Conservation (phyloP, 1,140 invertebrate genomes). For the Campoletis sonorensis region DNA sequence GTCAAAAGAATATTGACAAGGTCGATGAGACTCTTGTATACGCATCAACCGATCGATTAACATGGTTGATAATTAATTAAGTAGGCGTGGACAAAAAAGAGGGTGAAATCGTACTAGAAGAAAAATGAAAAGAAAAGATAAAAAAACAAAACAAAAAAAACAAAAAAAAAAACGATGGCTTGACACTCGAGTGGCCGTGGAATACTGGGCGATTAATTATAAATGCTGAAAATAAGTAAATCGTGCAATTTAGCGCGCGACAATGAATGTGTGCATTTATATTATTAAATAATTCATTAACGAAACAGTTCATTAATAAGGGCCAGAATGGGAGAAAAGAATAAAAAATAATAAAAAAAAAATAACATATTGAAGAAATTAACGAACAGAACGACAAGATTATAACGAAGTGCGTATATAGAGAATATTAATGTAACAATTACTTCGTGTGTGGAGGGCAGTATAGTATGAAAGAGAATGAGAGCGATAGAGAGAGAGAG, state of each 20-base stretch:
- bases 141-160: background rate
- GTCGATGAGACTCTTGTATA: constrained; percentile 43
- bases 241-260: constrained; percentile 12
- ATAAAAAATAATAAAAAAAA: constrained; percentile 36
- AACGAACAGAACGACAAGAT: constrained; percentile 30
- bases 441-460: constrained; percentile 39
- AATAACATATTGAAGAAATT: constrained; percentile 30
- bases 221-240: constrained; percentile 32
- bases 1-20: constrained; percentile 19
- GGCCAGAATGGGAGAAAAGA: constrained; percentile 13
- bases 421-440: constrained; percentile 43
- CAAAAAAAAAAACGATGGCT: constrained; percentile 8
- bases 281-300: constrained; percentile 24
- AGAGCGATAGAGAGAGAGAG: constrained; percentile 46
- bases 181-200: constrained; percentile 27
- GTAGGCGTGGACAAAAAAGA: constrained; percentile 16
- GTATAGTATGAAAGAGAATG: constrained; percentile 55
- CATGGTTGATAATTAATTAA: constrained; percentile 41
- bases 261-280: constrained; percentile 44
- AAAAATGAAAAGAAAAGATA: background rate
- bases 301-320: background rate
- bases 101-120: constrained; percentile 23
- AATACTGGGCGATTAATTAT: constrained; percentile 36
- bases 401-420: constrained; percentile 35
- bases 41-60: constrained; percentile 38